Evolutionary conservation across 2,888 invertebrate species (phyloP).

Genomic region (Chrysodeixis includens): DNA sequence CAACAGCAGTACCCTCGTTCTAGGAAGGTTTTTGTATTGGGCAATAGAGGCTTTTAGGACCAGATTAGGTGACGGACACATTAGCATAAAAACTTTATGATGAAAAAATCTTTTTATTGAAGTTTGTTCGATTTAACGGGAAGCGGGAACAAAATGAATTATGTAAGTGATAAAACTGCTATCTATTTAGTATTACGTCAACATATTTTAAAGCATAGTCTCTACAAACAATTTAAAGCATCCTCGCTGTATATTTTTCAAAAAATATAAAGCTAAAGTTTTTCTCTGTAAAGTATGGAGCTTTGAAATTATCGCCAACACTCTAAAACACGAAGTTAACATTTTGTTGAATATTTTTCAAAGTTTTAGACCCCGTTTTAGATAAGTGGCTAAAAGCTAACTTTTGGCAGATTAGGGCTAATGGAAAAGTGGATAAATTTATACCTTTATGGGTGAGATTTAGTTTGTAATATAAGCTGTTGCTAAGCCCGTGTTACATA

Average conservation of each 20-base stretch:
- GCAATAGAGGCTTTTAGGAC: background rate
- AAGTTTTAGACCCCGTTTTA: background rate
- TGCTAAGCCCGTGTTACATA: background rate
- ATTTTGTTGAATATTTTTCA: constrained; percentile 16
- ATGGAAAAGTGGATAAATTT: constrained; percentile 19
- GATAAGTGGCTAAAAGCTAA: constrained; percentile 10
- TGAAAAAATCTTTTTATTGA: too few relatives aligned
- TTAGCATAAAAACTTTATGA: too few relatives aligned
- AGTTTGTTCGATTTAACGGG: background rate
- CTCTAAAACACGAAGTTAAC: constrained; percentile 3
- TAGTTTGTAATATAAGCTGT: background rate
- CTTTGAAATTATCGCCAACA: constrained; percentile 19
- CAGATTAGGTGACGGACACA: background rate
- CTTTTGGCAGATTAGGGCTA: constrained; percentile 25
- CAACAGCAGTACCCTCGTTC: background rate
- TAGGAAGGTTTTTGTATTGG: background rate
- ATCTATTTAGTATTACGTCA: background rate
- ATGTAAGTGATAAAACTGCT: background rate
- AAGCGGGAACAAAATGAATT: background rate
- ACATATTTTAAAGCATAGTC: background rate
- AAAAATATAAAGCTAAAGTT: constrained; percentile 11
- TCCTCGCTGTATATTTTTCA: background rate
- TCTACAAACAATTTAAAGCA: constrained; percentile 15
- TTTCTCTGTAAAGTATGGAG: background rate
- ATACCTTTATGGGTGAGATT: constrained; percentile 13